Percentiles rank a stretch among this genome's conserved stretches.
phyloP scores from a whole-genome alignment of 2,888 invertebrate genomes.

The Harpagoxenus sublaevis region DNA sequence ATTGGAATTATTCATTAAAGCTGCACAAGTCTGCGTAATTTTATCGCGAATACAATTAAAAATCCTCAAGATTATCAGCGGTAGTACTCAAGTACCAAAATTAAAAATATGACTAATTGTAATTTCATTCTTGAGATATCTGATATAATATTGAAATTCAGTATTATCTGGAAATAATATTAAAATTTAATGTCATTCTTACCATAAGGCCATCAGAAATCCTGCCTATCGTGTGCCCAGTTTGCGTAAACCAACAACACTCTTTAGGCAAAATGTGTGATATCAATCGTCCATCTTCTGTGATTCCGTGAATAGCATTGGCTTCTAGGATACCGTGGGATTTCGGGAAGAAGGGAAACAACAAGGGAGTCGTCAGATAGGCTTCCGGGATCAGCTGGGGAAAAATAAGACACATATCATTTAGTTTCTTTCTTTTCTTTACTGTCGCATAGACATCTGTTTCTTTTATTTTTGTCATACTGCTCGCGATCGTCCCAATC shows the following conservation, averaged over 20 bases:
- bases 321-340: constrained; percentile 72
- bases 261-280: constrained; percentile 76
- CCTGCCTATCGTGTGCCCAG: constrained; percentile 42
- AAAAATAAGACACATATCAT: constrained; percentile 50
- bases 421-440: constrained; percentile 31
- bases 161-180: background rate
- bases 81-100: background rate
- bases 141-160: background rate
- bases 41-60: background rate
- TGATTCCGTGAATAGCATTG: constrained; percentile 63
- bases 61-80: background rate
- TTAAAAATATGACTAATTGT: background rate
- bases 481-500: constrained; percentile 57
- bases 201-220: constrained; percentile 65
- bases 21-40: constrained; percentile 75
- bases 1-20: constrained; percentile 78
- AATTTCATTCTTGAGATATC: background rate
- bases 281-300: constrained; percentile 70
- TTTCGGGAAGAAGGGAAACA: constrained; percentile 76
- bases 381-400: constrained; percentile 78
- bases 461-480: constrained; percentile 59
- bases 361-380: constrained; percentile 76
- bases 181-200: constrained; percentile 42
- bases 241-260: constrained; percentile 78
- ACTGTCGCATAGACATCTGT: constrained; percentile 64